Base-by-base conservation (phyloP, 2,113 vertebrate species). In the Pseudorectes ferrugineus region DNA sequence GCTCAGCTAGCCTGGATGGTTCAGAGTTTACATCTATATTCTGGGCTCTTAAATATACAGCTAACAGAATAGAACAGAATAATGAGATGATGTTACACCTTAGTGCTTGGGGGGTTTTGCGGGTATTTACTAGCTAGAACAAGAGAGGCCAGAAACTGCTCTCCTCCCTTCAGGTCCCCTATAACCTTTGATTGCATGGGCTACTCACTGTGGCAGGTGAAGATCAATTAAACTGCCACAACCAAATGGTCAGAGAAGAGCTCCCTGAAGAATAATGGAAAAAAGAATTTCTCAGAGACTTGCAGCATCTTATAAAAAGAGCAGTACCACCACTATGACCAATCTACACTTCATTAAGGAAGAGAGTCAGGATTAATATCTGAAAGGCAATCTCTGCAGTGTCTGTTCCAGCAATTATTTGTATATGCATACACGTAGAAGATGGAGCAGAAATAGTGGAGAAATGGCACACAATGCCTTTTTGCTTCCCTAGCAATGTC, bases 401-500 rank as follows among this genome's bases (percentile, higher is more conserved):
- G 45, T 21, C 80, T 90, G 43, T 57, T 78, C 80, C 54, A 79
- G 82, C 68, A 94, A 72, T 96, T 96, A 89, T 52, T 93, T 95
- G 61, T 93, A 14, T 86, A 87, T 89, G 80, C 78, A 85, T 65
- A 52, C 61, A 54, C 4, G 0, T 22, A 80, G 90, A 26, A 93
- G 70, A 95, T 22, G 31, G 81, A 82, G 51, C 55, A 92, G 85
- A 59, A 48, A 26, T 29, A 46, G 45, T 42, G 65, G 57, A 70
- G 73, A 84, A 95, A 83, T 88, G 88, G 66, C n/a, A 74, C 63
- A 76, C 90, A 65, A 62, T 71, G 55, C 92, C 82, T 97, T 89
- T 26, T 29, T 86, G 88, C 89, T 85, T 97, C 87, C 85, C 74
- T 68, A 31, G 55, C 78, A 31, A 63, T 98, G 98, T 98, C 98